Evolutionary conservation across 1,140 invertebrate genomes (phyloP), one percentile per base, ranked within the genome.

Genomic region (Magallana angulata): DNA sequence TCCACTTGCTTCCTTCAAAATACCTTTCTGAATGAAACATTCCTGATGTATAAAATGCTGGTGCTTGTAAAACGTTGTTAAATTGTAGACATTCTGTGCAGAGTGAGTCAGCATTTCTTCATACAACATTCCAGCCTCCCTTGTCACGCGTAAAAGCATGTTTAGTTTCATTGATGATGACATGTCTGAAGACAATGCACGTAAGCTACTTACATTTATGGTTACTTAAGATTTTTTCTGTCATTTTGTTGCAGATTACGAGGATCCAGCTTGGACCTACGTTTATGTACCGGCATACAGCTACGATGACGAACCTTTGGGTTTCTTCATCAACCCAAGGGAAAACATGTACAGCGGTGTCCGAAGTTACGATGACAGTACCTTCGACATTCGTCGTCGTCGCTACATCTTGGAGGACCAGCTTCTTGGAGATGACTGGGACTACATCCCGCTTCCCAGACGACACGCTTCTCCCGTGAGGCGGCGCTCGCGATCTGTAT

Each of bases 361-460:
- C n/a, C 64, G 64, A 68, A 76, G 24, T 24, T 76, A 76, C 68
- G 68, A 76, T 12, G 68, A 76, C 24, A 76, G 24, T 30, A 24
- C 30, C 68, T 76, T 30, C 14, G 68, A 36, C 24, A 76, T 76
- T 76, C 68, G 68, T 36, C 24, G 11, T 30, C 68, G 68, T 76
- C 68, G 68, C 11, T 76, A 76, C 14, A 24, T 30, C 12, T 12
- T 76, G 7, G 68, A 76, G 8, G 68, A 76, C 24, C 24, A 24
- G 68, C 18, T 30, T 7, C 68, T 7, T 76, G 18, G 12, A 11
- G 68, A 76, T 36, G 68, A 36, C 24, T 7, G 1, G 18, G 7
- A 11, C 11, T 76, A 76, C 68, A 76, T 30, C 68, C 68, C 68
- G 68, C 68, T 76, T 76, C 68, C 68, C 68, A 36, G 68, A 36